phyloP scores from a whole-genome alignment of 1,140 invertebrate genomes.

The Lepidurus arcticus region DNA sequence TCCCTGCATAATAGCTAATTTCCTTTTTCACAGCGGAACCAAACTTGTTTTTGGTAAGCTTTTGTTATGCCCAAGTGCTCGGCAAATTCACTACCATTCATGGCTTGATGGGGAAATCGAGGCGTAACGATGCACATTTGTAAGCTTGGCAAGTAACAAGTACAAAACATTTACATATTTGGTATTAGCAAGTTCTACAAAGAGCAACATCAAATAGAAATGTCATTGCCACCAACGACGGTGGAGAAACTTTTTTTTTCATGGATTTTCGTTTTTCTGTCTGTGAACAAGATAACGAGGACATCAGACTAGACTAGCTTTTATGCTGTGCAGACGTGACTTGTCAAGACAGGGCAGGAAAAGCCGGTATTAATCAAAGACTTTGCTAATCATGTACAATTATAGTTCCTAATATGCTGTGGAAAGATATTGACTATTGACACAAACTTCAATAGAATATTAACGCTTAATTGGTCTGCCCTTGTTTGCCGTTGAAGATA shows the following conservation, averaged over 20 bases:
- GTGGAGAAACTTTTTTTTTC: neutral
- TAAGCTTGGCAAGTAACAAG: conserved; percentile 7
- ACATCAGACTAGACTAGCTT: neutral
- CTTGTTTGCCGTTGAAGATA: no score
- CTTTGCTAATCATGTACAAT: no score
- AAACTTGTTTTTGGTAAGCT: neutral
- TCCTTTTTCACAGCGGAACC: neutral
- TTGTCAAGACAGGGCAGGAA: neutral
- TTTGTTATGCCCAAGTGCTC: neutral
- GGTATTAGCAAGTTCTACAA: conserved; percentile 5
- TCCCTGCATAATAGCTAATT: neutral
- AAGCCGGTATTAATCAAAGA: neutral
- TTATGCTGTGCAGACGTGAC: neutral
- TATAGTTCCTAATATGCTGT: no score
- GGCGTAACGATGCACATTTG: conserved; percentile 18
- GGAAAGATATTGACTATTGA: no score
- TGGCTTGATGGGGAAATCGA: neutral
- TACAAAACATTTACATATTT: neutral
- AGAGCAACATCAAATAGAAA: neutral
- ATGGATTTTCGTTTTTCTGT: neutral
- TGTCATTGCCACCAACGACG: conserved; percentile 14
- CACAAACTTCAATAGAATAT: no score
- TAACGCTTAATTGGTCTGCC: no score
- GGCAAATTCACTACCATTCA: conserved; percentile 13
- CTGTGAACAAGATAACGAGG: neutral